Evolutionary conservation across 2,113 vertebrate genomes (phyloP), one percentile per base, ranked within the genome.

Genomic region (Calypte anna): DNA sequence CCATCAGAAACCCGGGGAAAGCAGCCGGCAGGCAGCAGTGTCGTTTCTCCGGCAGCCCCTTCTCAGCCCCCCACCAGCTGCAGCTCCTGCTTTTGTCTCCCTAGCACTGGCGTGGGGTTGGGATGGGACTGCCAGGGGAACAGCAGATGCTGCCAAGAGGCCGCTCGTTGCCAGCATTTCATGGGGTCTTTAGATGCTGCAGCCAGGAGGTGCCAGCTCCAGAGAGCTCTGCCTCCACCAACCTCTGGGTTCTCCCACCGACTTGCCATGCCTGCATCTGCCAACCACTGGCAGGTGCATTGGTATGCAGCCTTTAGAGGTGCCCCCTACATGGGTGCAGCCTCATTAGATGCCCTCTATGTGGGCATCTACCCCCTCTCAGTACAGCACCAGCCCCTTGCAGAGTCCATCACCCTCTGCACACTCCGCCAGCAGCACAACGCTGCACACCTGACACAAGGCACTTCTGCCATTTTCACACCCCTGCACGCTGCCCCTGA

Each of bases 111-210:
- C 91, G n/a, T 20, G 75, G 75, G 67, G 33, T 72, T 90, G 67
- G 13, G 58, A 79, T 79, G 72, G 82, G 91, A 86, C 85, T 95
- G 96, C 91, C 96, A 93, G 94, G 74, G 81, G 67, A 92, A 88
- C 2, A 0, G 44, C 46, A 1, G 19, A 63, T 48, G 36, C 92
- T 95, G 94, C 96, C 94, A 96, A 91, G 70, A 88, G 88, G 2
- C 25, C 64, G 70, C 23, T 88, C 23, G 21, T 66, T 93, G 96
- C 94, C 94, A 94, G 82, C 54, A 54, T 64, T 92, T 72, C 75
- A 0, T 10, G 21, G 95, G 72, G 55, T 76, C 90, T 68, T 68
- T 55, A 58, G 54, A 68, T 3, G 0, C 54, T 6, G 7, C 68
- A 76, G 55, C 50, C 10, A 3, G 58, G 54, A 88, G 12, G 28